A percentile compares a stretch with the other conserved stretches of the same genome.
phyloP scores from a whole-genome alignment of 1,140 invertebrate genomes.

The Thaumatotibia leucotreta region DNA sequence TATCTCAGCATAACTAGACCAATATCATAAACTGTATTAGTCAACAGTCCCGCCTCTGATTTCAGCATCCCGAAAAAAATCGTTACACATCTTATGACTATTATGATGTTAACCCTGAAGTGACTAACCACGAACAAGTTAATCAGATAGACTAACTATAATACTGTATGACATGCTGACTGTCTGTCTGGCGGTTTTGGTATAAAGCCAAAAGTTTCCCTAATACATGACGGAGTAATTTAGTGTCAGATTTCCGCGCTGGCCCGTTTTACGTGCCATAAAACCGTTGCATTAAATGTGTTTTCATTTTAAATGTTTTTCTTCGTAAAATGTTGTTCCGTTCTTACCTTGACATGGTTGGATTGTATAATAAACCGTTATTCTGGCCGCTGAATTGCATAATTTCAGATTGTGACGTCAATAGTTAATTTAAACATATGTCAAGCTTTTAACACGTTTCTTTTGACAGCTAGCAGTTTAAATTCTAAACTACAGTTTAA shows the following conservation, averaged over 20 bases:
- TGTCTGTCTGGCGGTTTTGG: background rate
- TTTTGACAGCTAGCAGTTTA: too few species aligned
- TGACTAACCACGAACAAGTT: background rate
- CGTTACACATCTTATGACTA: background rate
- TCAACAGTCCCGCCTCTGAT: background rate
- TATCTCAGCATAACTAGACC: too few species aligned
- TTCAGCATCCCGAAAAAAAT: background rate
- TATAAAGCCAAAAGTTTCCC: background rate
- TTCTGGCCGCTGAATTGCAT: background rate
- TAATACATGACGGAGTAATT: background rate
- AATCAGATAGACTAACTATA: slow-evolving; percentile 6
- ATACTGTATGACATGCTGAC: background rate
- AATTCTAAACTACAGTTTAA: too few species aligned
- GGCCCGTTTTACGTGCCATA: background rate
- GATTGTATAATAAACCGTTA: background rate
- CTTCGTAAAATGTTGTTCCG: background rate
- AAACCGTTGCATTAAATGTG: slow-evolving; percentile 11
- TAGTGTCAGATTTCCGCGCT: slow-evolving; percentile 2
- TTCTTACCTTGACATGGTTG: slow-evolving; percentile 5
- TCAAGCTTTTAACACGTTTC: too few species aligned
- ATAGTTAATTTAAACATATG: background rate
- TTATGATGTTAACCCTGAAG: background rate
- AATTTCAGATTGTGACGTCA: background rate
- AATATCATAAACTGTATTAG: background rate
- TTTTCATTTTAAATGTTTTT: slow-evolving; percentile 6